Conservation (phyloP, 1,140 invertebrate species). For the Megalopta genalis region DNA sequence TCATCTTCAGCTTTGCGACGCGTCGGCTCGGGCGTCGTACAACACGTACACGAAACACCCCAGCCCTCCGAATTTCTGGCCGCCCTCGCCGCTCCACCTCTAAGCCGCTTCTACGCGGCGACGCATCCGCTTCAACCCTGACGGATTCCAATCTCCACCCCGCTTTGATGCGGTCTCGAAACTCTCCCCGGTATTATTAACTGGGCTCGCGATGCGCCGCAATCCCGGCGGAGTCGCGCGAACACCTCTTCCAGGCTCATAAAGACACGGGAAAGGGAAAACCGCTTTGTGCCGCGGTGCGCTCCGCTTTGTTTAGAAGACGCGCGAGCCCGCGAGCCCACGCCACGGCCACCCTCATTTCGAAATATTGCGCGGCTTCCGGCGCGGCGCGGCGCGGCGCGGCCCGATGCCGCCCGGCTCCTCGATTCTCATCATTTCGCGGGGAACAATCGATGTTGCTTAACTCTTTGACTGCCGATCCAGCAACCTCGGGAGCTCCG, state of each 20-base stretch:
- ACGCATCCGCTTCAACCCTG: slow-evolving; percentile 10
- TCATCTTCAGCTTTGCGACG: slow-evolving; percentile 41
- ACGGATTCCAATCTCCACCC: slow-evolving; percentile 50
- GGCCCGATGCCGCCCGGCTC: neutral
- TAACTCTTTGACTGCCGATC: no score
- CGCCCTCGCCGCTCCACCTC: slow-evolving; percentile 7
- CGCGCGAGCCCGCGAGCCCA: neutral
- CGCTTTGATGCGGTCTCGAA: slow-evolving; percentile 43
- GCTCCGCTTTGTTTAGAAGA: neutral
- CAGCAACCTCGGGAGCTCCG: no score
- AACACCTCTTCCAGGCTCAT: slow-evolving; percentile 1
- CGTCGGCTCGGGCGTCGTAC: neutral
- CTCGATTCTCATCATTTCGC: no score
- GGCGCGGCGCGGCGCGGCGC: neutral
- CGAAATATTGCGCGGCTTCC: neutral
- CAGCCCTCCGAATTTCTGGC: slow-evolving; percentile 22
- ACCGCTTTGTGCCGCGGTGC: neutral
- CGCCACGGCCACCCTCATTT: neutral
- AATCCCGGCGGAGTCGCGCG: slow-evolving; percentile 2
- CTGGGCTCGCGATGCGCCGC: slow-evolving; percentile 3
- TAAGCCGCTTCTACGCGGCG: slow-evolving; percentile 2
- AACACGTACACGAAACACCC: neutral
- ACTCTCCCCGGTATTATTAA: slow-evolving; percentile 53
- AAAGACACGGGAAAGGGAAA: neutral
- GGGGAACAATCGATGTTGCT: no score